These are phyloP conservation scores for Tiliqua scincoides DNA, from an alignment of 2,113 vertebrate species.

Conservation along the genomic window DNA sequence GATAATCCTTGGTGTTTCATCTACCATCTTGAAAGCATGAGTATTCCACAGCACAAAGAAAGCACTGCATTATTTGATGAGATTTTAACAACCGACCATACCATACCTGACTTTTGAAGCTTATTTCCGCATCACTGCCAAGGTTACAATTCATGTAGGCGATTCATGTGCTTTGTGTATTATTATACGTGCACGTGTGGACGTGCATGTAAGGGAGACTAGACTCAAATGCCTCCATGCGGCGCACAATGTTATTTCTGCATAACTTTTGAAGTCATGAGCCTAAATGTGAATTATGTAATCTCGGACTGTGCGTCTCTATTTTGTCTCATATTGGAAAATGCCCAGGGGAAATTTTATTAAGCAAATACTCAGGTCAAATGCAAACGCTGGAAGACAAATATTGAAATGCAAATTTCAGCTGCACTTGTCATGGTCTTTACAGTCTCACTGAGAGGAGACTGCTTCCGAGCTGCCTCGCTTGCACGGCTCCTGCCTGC, in stretches of 20 bases:
- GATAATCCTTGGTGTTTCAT: neutral
- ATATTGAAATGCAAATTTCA: slow-evolving; percentile 12
- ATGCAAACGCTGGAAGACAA: slow-evolving; percentile 14
- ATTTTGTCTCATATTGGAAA: neutral
- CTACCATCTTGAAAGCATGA: neutral
- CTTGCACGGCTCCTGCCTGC: neutral
- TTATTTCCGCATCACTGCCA: neutral
- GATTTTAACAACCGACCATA: neutral
- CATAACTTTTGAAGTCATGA: neutral
- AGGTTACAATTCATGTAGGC: no score
- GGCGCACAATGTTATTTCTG: neutral
- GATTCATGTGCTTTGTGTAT: neutral
- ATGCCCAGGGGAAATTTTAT: neutral
- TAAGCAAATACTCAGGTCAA: neutral
- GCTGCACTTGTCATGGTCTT: neutral
- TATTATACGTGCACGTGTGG: neutral
- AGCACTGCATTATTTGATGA: neutral
- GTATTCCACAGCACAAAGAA: neutral
- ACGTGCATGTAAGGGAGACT: neutral
- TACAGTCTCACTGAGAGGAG: neutral
- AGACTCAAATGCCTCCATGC: no score
- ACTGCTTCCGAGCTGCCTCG: no score
- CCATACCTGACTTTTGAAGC: neutral
- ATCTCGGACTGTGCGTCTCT: neutral
- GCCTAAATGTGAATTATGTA: neutral